Evolutionary conservation across 2,113 vertebrate genomes (phyloP).

Genomic region (Trematomus loennbergii): DNA sequence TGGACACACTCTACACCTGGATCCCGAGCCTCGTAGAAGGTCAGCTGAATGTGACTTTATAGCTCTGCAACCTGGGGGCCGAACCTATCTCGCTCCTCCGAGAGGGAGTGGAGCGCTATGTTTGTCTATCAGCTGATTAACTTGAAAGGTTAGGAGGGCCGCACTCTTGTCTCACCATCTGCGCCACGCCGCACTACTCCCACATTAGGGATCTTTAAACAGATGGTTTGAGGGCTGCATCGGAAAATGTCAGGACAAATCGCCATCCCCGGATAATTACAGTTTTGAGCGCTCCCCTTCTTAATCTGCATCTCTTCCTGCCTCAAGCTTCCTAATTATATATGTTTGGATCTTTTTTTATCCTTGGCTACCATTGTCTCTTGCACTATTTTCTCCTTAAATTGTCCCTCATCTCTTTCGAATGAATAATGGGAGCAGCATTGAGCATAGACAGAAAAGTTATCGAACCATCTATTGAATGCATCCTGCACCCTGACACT

Average conservation of each 20-base stretch:
- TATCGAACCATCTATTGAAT: conserved; percentile 55
- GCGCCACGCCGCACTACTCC: conserved; percentile 68
- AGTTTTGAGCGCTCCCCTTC: conserved; percentile 61
- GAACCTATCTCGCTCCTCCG: conserved; percentile 40
- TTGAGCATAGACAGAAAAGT: conserved; percentile 51
- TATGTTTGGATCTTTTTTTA: conserved; percentile 46
- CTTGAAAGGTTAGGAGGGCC: conserved; percentile 81
- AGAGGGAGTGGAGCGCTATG: conserved; percentile 47
- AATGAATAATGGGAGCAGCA: conserved; percentile 53
- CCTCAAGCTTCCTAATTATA: conserved; percentile 32
- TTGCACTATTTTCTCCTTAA: background rate
- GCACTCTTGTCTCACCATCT: conserved; percentile 78
- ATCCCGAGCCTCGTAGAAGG: conserved; percentile 33
- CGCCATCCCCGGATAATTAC: conserved; percentile 80
- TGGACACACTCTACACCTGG: background rate
- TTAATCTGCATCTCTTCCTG: conserved; percentile 55
- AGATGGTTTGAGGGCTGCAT: conserved; percentile 82
- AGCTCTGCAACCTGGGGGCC: conserved; percentile 28
- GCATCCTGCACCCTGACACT: conserved; percentile 43
- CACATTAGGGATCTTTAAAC: conserved; percentile 83
- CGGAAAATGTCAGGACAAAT: conserved; percentile 86
- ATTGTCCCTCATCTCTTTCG: conserved; percentile 41
- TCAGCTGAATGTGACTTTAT: conserved; percentile 68
- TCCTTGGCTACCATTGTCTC: conserved; percentile 6
- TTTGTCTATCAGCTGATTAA: conserved; percentile 76